A percentile compares a stretch with the other conserved stretches of the same genome.
Evolutionary conservation across 1,140 invertebrate species (phyloP).

Genomic region (Littorina saxatilis): DNA sequence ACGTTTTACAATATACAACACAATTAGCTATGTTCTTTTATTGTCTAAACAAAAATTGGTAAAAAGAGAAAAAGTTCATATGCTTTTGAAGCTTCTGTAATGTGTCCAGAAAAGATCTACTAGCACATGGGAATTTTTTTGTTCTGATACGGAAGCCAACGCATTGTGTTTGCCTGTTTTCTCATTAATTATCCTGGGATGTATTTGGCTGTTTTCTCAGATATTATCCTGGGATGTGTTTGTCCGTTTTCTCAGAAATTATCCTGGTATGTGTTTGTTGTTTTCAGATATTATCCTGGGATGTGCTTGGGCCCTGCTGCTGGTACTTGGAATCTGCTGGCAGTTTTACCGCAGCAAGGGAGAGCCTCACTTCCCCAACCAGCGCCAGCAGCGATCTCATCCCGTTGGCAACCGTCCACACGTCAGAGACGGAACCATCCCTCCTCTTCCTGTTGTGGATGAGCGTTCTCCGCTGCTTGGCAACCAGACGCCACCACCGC

Average conservation of each 20-base stretch:
- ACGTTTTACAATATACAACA: too few relatives aligned
- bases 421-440: background rate
- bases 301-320: background rate
- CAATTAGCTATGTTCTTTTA: too few relatives aligned
- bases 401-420: background rate
- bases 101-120: too few relatives aligned
- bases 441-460: background rate
- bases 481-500: background rate
- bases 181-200: too few relatives aligned
- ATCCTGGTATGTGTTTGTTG: background rate
- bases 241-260: background rate
- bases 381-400: background rate
- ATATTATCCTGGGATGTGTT: background rate
- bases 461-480: background rate
- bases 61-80: too few relatives aligned
- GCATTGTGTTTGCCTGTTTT: too few relatives aligned
- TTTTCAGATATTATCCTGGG: slow-evolving; percentile 7
- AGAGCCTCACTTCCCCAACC: slow-evolving; percentile 5
- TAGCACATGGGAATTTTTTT: too few relatives aligned
- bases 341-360: slow-evolving; percentile 20
- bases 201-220: too few relatives aligned
- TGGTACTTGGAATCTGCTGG: background rate
- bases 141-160: too few relatives aligned
- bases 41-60: too few relatives aligned
- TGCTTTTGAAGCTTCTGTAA: too few relatives aligned